Percentiles rank a stretch among this genome's conserved stretches.
These are phyloP conservation scores for Bicyclus anynana DNA, from an alignment of 1,140 invertebrate genomes.

Conservation along the genomic window DNA sequence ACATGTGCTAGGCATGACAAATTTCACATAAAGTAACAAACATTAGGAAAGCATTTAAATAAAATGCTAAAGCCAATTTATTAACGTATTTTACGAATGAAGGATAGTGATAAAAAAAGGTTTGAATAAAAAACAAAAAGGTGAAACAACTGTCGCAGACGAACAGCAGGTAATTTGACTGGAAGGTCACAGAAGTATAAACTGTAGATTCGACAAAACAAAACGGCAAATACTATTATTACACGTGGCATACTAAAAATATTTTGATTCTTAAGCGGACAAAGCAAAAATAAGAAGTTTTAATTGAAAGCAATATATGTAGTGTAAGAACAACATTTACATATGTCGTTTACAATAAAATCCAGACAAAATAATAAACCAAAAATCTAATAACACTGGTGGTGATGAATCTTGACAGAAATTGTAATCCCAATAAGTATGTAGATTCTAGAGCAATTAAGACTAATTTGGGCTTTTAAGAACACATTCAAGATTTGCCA, in stretches of 20 bases:
- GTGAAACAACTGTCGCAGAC: slow-evolving; percentile 31
- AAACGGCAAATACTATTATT: no score
- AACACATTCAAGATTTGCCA: background rate
- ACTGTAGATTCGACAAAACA: background rate
- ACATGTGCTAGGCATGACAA: background rate
- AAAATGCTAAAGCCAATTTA: background rate
- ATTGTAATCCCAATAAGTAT: background rate
- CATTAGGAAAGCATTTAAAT: background rate
- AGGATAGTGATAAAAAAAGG: slow-evolving; percentile 1
- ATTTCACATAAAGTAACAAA: background rate
- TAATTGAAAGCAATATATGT: no score
- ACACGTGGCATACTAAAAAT: no score
- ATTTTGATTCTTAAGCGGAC: no score
- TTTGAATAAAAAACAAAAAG: slow-evolving; percentile 28
- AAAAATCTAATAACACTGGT: no score
- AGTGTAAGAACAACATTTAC: no score
- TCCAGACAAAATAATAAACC: no score
- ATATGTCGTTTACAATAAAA: no score
- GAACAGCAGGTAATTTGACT: slow-evolving; percentile 25
- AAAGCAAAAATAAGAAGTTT: no score
- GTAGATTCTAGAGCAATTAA: background rate
- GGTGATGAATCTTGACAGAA: no score
- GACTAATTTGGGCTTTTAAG: background rate
- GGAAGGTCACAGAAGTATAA: slow-evolving; percentile 29
- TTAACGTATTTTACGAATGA: background rate